Evolutionary conservation across 2,888 invertebrate genomes (phyloP), one percentile per base, ranked within the genome.

Genomic region (Cylloceria caligata): DNA sequence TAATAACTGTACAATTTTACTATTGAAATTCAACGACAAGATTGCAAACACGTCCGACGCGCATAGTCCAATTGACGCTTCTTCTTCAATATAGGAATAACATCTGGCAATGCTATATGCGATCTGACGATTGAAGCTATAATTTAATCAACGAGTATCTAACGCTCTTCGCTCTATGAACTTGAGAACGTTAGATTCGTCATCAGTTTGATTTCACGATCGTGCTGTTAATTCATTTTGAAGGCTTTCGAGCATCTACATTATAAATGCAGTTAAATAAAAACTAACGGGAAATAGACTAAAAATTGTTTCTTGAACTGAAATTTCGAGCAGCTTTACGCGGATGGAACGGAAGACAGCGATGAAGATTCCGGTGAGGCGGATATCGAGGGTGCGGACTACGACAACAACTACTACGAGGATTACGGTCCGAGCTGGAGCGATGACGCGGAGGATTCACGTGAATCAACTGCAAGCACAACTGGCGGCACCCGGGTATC

Each of bases 361-460:
- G 88, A 87, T 4, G 87, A 87, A 3, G 87, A 88, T 69, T 67
- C 86, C 9, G 86, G 83, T 19, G 89, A 89, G 19, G 62, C 78
- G 1, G 87, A 88, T 42, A 81, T 87, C 62, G 87, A 88, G 30
- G 87, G 86, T 57, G 83, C 80, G 11, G 89, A 91, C 57, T 89
- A 90, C 68, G 90, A 91, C 45, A 83, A 85, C 3, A 87, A 83
- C 74, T 86, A 86, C 72, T 82, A 86, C 27, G 84, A 84, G 36
- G 86, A 87, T 81, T 89, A 90, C 27, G 88, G 90, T 7, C 78
- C 85, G 0, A 73, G 81, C 1, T 85, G 83, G 62, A 85, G 81
- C 36, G 89, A 90, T 57, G 88, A 89, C 57, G 74, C 80, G 1
- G 57, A 64, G 2, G 86, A 88, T 60, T 85, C 67, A 24, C 36